phyloP scores from a whole-genome alignment of 2,113 vertebrate genomes.

The Nycticebus coucang region DNA sequence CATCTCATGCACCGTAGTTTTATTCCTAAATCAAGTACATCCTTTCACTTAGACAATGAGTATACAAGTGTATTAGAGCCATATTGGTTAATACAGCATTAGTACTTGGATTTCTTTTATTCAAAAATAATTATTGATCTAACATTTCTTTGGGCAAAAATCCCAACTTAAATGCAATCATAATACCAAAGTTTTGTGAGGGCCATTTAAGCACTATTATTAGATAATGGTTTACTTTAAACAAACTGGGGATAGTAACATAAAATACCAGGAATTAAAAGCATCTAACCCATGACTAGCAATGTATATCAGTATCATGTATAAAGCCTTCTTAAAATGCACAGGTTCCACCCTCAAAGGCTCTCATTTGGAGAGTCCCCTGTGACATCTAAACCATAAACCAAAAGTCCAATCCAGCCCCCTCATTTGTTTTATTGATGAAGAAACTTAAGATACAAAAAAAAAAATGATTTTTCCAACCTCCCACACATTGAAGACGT shows the following conservation, averaged over 20 bases:
- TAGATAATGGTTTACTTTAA: conserved; percentile 19
- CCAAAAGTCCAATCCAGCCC: background rate
- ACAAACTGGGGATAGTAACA: background rate
- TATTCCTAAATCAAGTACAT: conserved; percentile 1
- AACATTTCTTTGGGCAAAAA: conserved; percentile 31
- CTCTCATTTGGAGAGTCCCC: background rate
- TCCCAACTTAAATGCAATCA: conserved; percentile 7
- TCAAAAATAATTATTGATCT: conserved; percentile 42
- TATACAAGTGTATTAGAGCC: background rate
- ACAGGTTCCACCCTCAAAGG: background rate
- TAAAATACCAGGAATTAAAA: background rate
- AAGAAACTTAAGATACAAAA: conserved; percentile 9
- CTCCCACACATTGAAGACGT: background rate
- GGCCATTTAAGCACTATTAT: conserved; percentile 16
- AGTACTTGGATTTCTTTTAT: conserved; percentile 29
- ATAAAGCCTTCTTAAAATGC: background rate
- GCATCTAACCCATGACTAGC: background rate
- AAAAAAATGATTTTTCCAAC: background rate
- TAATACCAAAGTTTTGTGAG: conserved; percentile 4
- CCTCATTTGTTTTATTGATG: background rate
- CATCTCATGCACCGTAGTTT: background rate
- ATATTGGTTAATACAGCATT: background rate
- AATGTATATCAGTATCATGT: background rate
- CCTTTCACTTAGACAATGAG: conserved; percentile 16
- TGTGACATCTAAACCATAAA: background rate